phyloP scores from a whole-genome alignment of 1,140 invertebrate genomes.

The Mamestra configurata region DNA sequence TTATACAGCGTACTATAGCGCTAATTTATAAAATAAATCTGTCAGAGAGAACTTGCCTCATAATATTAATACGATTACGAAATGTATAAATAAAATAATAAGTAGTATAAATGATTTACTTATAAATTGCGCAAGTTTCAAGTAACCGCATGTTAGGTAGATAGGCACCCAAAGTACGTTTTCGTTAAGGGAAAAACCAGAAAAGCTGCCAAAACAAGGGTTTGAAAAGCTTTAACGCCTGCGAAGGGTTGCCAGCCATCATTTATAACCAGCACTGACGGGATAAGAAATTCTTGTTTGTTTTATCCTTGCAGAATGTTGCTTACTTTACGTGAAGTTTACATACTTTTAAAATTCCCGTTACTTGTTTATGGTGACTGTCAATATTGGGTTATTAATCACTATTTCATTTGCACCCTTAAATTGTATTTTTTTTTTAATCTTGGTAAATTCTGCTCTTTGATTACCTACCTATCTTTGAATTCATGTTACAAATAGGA shows the following conservation, averaged over 20 bases:
- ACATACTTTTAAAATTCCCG: conserved; percentile 42
- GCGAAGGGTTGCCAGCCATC: conserved; percentile 62
- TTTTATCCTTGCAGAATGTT: conserved; percentile 48
- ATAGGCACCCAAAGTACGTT: conserved; percentile 44
- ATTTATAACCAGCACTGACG: conserved; percentile 50
- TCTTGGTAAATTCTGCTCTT: too few relatives aligned
- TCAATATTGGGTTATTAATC: conserved; percentile 18
- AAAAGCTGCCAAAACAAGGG: conserved; percentile 62
- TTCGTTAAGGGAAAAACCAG: conserved; percentile 50
- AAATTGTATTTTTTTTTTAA: not conserved
- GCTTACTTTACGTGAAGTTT: conserved; percentile 44
- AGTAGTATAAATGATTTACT: too few relatives aligned
- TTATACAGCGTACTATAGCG: not conserved
- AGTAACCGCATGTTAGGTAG: conserved; percentile 40
- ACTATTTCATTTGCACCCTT: not conserved
- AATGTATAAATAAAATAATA: too few relatives aligned
- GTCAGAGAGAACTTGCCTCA: conserved; percentile 13
- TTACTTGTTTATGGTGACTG: conserved; percentile 40
- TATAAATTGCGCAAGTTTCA: conserved; percentile 38
- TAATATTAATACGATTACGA: conserved; percentile 7
- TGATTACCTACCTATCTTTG: too few relatives aligned
- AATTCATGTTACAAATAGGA: too few relatives aligned
- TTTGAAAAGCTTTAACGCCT: conserved; percentile 61
- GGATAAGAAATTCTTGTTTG: conserved; percentile 53
- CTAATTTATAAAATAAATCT: not conserved